Evolutionary conservation across 1,140 invertebrate genomes (phyloP).

Genomic region (Pachyrhynchus sulphureomaculatus): DNA sequence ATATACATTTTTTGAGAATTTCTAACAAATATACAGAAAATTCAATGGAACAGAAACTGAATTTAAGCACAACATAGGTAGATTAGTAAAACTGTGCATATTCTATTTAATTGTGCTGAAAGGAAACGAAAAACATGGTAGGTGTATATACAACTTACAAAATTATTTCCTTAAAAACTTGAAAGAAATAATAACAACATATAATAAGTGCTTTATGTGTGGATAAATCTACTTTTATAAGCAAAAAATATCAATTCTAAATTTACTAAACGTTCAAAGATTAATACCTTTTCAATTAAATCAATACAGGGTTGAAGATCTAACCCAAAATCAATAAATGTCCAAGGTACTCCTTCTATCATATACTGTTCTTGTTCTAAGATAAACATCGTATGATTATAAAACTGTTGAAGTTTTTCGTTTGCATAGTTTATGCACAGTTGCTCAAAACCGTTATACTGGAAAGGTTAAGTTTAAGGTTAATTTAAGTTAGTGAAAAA

Average conservation of each 20-base stretch:
- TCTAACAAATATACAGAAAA: too few species aligned
- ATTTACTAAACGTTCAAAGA: neutral
- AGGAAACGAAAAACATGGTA: neutral
- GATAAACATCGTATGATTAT: conserved; percentile 97
- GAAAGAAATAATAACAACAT: neutral
- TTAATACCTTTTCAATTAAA: conserved; percentile 86
- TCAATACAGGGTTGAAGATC: conserved; percentile 91
- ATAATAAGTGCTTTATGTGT: neutral
- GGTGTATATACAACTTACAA: neutral
- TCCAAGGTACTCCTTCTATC: conserved; percentile 85
- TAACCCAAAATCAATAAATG: conserved; percentile 94
- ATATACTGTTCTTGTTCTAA: conserved; percentile 96
- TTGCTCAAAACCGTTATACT: conserved; percentile 95
- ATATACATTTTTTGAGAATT: too few species aligned
- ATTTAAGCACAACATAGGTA: too few species aligned
- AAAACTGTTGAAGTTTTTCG: conserved; percentile 94
- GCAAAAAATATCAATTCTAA: neutral
- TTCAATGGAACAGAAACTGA: too few species aligned
- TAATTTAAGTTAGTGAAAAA: neutral
- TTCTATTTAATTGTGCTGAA: conserved; percentile 14
- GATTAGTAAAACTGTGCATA: conserved; percentile 47
- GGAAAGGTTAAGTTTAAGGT: conserved; percentile 42
- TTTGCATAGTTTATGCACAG: conserved; percentile 97
- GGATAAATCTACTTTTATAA: neutral
- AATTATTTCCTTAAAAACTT: too few species aligned